Percentiles rank a stretch among this genome's conserved stretches.
Evolutionary conservation across 1,140 invertebrate genomes (phyloP).

Genomic region (Tachypleus tridentatus): DNA sequence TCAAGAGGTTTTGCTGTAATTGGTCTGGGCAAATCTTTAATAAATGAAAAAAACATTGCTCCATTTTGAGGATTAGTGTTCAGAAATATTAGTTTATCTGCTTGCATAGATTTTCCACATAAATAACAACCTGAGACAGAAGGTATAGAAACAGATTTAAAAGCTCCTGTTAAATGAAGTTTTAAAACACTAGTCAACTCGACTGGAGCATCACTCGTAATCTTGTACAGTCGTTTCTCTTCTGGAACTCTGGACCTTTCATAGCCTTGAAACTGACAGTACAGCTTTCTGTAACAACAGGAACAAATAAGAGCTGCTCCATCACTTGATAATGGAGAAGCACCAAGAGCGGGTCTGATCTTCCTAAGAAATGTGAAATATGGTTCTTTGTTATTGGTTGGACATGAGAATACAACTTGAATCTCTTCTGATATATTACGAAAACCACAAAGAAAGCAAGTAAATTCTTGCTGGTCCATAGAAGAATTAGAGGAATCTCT

Average conservation of each 20-base stretch:
- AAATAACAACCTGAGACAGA: too few species aligned
- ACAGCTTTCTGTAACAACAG: constrained; percentile 67
- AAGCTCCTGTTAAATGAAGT: too few species aligned
- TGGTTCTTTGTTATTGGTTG: constrained; percentile 68
- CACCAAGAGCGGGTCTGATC: constrained; percentile 60
- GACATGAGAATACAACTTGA: constrained; percentile 38
- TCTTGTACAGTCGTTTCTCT: constrained; percentile 31
- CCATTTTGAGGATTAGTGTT: too few species aligned
- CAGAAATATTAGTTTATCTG: too few species aligned
- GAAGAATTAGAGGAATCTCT: constrained; percentile 45
- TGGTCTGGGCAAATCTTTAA: constrained; percentile 49
- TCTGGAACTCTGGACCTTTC: constrained; percentile 34
- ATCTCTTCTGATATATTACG: constrained; percentile 45
- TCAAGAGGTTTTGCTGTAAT: constrained; percentile 42
- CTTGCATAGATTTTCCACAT: too few species aligned
- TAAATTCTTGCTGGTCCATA: constrained; percentile 72
- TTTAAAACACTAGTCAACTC: too few species aligned
- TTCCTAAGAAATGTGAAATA: constrained; percentile 76
- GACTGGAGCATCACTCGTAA: constrained; percentile 14
- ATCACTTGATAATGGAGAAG: constrained; percentile 66
- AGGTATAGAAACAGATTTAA: too few species aligned
- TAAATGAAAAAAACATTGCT: constrained; percentile 69
- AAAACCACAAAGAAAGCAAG: constrained; percentile 54
- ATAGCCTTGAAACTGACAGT: constrained; percentile 62
- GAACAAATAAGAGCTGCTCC: constrained; percentile 57